Conservation (phyloP, 2,797 vertebrate species). For the Anguilla obscura region DNA sequence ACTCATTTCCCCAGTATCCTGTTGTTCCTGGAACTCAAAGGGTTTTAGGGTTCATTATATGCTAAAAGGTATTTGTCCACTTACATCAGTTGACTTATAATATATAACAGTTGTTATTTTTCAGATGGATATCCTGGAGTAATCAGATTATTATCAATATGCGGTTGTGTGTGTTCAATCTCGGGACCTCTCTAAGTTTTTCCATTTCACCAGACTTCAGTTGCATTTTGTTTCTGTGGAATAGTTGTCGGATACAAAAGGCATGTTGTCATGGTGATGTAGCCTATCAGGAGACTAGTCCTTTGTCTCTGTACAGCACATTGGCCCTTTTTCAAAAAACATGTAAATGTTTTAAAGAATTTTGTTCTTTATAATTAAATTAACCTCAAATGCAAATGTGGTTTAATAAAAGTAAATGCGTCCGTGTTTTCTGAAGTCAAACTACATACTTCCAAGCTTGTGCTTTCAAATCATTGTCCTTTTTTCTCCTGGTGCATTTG, state of each 20-base stretch:
- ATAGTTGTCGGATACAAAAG: not conserved
- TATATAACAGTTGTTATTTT: not conserved
- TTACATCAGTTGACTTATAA: not conserved
- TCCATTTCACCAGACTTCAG: not conserved
- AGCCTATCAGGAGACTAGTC: not conserved
- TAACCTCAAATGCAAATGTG: not conserved
- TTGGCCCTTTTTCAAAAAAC: not conserved
- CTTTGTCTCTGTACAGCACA: not conserved
- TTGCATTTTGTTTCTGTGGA: not conserved
- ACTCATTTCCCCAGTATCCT: not conserved
- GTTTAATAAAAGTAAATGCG: no score
- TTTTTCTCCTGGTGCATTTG: not conserved
- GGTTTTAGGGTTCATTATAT: not conserved
- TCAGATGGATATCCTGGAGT: not conserved
- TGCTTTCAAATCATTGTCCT: no score
- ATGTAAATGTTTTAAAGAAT: not conserved
- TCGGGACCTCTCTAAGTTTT: not conserved
- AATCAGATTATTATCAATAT: not conserved
- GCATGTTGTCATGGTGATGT: not conserved
- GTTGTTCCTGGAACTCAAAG: not conserved
- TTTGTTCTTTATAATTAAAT: not conserved
- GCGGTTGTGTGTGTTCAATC: not conserved
- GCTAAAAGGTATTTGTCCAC: not conserved
- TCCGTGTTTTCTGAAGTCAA: no score
- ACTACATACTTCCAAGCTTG: no score